These are phyloP conservation scores for Drosophila funebris DNA, from an alignment of 1,140 invertebrate genomes.

Conservation along the genomic window DNA sequence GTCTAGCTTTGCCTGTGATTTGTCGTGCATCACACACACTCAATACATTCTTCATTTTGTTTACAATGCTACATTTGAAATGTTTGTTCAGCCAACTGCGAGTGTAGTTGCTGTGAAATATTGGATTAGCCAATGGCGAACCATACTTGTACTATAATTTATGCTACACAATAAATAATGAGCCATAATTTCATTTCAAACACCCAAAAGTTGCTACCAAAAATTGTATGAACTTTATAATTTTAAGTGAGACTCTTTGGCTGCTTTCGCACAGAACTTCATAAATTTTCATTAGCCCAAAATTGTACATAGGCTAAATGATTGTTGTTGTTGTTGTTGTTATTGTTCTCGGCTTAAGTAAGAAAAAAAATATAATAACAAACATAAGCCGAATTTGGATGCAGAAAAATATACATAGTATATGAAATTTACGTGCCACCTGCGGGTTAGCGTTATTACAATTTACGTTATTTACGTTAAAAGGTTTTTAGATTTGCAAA, in stretches of 20 bases:
- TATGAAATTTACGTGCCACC: constrained; percentile 17
- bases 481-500: constrained; percentile 36
- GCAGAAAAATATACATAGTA: neutral
- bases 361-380: neutral
- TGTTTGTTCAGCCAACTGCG: constrained; percentile 13
- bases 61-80: constrained; percentile 32
- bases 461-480: constrained; percentile 62
- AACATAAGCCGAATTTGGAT: constrained; percentile 20
- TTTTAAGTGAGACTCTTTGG: constrained; percentile 42
- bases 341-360: constrained; percentile 34
- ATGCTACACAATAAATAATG: constrained; percentile 57
- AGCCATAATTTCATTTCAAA: constrained; percentile 71
- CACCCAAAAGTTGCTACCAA: constrained; percentile 53
- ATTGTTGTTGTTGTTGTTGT: constrained; percentile 36
- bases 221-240: constrained; percentile 62
- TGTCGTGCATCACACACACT: constrained; percentile 5
- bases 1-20: constrained; percentile 4
- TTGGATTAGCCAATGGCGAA: constrained; percentile 4
- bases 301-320: constrained; percentile 56
- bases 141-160: constrained; percentile 44
- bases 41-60: constrained; percentile 27
- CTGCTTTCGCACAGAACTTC: constrained; percentile 49
- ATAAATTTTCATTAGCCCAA: constrained; percentile 74
- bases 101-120: constrained; percentile 5
- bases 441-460: constrained; percentile 52